phyloP scores from a whole-genome alignment of 2,113 vertebrate species.

The Amia ocellicauda region DNA sequence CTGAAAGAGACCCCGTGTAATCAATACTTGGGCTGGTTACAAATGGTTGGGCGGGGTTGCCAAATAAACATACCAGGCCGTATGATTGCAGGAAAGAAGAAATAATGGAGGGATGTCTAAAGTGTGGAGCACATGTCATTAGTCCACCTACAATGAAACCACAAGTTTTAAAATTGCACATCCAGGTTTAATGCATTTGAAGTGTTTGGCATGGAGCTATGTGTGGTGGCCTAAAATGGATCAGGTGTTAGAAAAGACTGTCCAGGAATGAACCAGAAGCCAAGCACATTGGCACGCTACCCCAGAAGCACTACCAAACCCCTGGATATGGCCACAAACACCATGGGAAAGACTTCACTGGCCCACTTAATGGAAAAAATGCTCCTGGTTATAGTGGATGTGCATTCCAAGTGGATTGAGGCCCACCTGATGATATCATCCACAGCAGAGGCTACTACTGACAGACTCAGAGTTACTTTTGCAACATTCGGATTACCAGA shows the following conservation, averaged over 20 bases:
- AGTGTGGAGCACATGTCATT: too few relatives aligned
- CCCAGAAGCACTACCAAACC: conserved; percentile 1
- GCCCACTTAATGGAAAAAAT: conserved; percentile 20
- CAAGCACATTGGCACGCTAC: conserved; percentile 16
- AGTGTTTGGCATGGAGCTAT: too few relatives aligned
- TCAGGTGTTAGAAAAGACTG: conserved; percentile 12
- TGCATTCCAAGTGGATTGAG: conserved; percentile 30
- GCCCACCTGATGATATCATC: conserved; percentile 11
- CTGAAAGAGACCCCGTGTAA: too few relatives aligned
- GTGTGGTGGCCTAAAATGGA: too few relatives aligned
- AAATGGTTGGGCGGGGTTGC: too few relatives aligned
- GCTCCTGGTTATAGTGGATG: conserved; percentile 23
- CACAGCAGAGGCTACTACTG: conserved; percentile 17
- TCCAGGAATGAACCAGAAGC: conserved; percentile 8
- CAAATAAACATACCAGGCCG: too few relatives aligned
- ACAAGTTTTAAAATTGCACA: too few relatives aligned
- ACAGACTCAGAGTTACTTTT: conserved; percentile 18
- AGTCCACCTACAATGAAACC: too few relatives aligned
- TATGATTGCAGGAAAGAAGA: too few relatives aligned
- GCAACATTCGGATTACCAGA: conserved; percentile 18
- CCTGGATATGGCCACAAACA: conserved; percentile 18
- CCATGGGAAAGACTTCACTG: conserved; percentile 19
- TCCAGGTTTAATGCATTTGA: too few relatives aligned
- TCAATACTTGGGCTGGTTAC: too few relatives aligned
- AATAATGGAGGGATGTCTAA: too few relatives aligned